A percentile compares a stretch with the other conserved stretches of the same genome.
Evolutionary conservation across 2,113 vertebrate genomes (phyloP).

Genomic region (Tragelaphus strepsiceros): DNA sequence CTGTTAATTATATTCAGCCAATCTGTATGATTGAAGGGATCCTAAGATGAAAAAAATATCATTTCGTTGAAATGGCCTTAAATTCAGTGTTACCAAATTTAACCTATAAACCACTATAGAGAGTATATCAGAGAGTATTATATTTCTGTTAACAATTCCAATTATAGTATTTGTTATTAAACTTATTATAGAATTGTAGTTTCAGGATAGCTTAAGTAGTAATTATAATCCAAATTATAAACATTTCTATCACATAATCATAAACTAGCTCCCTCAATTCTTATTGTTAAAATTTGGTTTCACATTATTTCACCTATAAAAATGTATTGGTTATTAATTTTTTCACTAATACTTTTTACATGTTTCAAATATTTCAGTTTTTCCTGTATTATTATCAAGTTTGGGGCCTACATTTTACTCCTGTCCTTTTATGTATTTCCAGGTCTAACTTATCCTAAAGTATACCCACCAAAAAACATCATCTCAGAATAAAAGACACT

Average conservation of each 20-base stretch:
- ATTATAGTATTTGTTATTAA: not conserved
- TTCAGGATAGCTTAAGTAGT: not conserved
- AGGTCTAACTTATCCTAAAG: not conserved
- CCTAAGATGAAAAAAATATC: not conserved
- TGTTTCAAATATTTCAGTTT: not conserved
- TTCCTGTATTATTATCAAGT: not conserved
- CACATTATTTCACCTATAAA: not conserved
- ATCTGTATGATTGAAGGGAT: not conserved
- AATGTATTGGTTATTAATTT: not conserved
- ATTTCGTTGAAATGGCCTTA: not conserved
- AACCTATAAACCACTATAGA: not conserved
- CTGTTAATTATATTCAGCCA: not conserved
- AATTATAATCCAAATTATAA: not conserved
- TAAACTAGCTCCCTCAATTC: not conserved
- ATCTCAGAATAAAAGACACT: not conserved
- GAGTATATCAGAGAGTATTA: not conserved
- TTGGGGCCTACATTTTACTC: not conserved
- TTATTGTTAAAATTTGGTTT: not conserved
- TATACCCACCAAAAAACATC: not conserved
- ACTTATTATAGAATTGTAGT: not conserved
- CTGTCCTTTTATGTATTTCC: not conserved
- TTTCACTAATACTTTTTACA: not conserved
- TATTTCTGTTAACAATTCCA: not conserved
- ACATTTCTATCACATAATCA: not conserved
- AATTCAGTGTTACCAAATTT: constrained; percentile 1